phyloP scores from a whole-genome alignment of 1,140 invertebrate species.

The Drosophila repletoides region DNA sequence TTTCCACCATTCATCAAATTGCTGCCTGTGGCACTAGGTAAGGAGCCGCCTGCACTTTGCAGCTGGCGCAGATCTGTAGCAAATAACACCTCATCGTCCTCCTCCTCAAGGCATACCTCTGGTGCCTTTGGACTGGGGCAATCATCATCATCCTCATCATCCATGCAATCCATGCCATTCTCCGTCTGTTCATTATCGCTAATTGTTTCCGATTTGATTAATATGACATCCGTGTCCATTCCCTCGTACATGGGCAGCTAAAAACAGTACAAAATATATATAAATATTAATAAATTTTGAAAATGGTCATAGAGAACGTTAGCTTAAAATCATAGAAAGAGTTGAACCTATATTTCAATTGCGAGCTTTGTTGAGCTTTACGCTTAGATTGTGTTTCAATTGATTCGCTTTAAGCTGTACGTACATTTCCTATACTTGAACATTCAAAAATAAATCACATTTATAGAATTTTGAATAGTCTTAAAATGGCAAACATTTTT shows the following conservation, averaged over 20 bases:
- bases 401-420: too few relatives aligned
- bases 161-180: conserved; percentile 67
- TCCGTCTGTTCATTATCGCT: conserved; percentile 79
- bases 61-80: conserved; percentile 67
- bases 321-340: too few relatives aligned
- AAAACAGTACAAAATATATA: too few relatives aligned
- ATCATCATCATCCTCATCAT: conserved; percentile 77
- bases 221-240: conserved; percentile 75
- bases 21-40: not conserved
- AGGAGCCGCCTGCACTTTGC: not conserved
- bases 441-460: too few relatives aligned
- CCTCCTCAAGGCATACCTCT: conserved; percentile 77
- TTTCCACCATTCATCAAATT: not conserved
- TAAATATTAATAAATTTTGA: too few relatives aligned
- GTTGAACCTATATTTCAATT: too few relatives aligned
- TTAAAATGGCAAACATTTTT: too few relatives aligned
- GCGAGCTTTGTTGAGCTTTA: too few relatives aligned
- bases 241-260: conserved; percentile 62
- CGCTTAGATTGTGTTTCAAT: too few relatives aligned
- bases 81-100: conserved; percentile 70
- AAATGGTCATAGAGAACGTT: too few relatives aligned
- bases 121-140: conserved; percentile 74
- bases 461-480: too few relatives aligned
- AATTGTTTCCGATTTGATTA: conserved; percentile 80
- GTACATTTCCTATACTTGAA: too few relatives aligned